These are phyloP conservation scores for Silurus meridionalis DNA, from an alignment of 2,113 vertebrate genomes.

Conservation along the genomic window DNA sequence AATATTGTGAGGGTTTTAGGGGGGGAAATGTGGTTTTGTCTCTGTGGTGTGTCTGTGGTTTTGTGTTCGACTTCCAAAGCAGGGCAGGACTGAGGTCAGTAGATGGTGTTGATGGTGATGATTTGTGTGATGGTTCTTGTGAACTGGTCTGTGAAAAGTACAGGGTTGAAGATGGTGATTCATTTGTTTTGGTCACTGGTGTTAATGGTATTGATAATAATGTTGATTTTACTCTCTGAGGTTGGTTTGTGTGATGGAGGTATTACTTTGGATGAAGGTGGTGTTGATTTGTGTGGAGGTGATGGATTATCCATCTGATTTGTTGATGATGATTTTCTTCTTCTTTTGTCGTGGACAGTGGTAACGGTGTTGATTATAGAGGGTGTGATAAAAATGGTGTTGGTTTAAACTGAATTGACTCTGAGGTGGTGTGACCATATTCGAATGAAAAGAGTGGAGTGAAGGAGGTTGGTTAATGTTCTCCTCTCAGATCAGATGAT, in stretches of 20 bases:
- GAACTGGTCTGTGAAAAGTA: neutral
- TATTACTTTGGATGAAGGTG: neutral
- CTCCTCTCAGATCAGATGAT: neutral
- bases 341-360: neutral
- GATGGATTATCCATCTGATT: neutral
- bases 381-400: neutral
- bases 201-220: neutral
- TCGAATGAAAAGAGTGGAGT: neutral
- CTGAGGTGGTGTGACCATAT: neutral
- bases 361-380: neutral
- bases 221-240: neutral
- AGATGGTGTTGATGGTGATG: neutral
- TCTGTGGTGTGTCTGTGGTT: neutral
- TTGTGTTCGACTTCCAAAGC: neutral
- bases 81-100: neutral
- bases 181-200: neutral
- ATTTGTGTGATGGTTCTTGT: neutral
- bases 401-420: neutral
- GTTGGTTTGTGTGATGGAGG: neutral
- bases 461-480: neutral
- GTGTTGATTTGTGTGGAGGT: neutral
- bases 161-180: neutral
- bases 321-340: neutral
- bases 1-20: neutral
- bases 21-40: neutral